Percentiles rank a stretch among this genome's conserved stretches.
These are phyloP conservation scores for Sapayoa aenigma DNA, from an alignment of 2,113 vertebrate species.

Conservation along the genomic window DNA sequence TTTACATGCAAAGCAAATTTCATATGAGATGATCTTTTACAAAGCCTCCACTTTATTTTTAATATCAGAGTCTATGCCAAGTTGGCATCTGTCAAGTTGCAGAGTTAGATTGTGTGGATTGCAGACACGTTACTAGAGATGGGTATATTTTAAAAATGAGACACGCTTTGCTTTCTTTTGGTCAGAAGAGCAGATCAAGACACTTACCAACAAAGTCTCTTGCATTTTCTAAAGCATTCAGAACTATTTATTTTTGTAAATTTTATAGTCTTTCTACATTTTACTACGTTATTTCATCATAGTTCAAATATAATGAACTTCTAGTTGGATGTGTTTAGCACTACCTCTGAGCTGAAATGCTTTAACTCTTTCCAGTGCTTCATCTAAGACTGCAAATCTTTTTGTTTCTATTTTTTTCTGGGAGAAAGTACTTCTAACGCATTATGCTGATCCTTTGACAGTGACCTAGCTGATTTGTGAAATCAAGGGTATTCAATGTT, in stretches of 20 bases:
- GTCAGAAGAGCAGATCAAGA: conserved; percentile 53
- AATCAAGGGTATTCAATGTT: conserved; percentile 67
- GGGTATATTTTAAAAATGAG: conserved; percentile 67
- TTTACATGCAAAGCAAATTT: conserved; percentile 66
- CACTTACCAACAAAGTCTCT: conserved; percentile 49
- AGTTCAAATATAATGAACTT: conserved; percentile 62
- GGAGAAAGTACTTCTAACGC: conserved; percentile 38
- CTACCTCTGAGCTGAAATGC: conserved; percentile 77
- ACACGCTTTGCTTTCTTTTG: conserved; percentile 43
- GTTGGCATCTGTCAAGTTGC: conserved; percentile 15
- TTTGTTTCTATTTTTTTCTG: not conserved
- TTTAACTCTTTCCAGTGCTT: conserved; percentile 69
- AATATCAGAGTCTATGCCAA: conserved; percentile 49
- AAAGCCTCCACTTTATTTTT: conserved; percentile 71
- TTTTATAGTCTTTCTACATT: conserved; percentile 76
- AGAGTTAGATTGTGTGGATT: conserved; percentile 24
- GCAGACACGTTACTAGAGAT: conserved; percentile 45
- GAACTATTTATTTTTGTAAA: conserved; percentile 78
- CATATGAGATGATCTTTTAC: conserved; percentile 60
- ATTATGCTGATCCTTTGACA: conserved; percentile 41
- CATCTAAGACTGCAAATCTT: conserved; percentile 59
- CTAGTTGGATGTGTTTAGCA: conserved; percentile 74
- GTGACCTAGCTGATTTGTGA: conserved; percentile 61
- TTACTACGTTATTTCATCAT: conserved; percentile 71
- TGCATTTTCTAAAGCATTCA: conserved; percentile 72